These are phyloP conservation scores for Halcyon leucocephala DNA, from an alignment of 2,797 vertebrate species.

Conservation along the genomic window DNA sequence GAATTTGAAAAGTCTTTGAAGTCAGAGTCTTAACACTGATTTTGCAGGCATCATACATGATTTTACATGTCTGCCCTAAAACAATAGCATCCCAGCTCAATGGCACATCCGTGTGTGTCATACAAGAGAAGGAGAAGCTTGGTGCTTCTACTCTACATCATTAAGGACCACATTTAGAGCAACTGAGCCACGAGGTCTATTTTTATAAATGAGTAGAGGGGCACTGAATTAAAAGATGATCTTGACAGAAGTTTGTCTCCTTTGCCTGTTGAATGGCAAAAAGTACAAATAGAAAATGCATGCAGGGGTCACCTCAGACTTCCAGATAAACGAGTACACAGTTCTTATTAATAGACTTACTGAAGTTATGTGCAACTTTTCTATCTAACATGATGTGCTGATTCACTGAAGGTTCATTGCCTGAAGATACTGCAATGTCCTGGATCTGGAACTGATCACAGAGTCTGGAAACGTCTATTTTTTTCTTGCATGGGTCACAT, in stretches of 20 bases:
- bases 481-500: slow-evolving; percentile 57
- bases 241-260: background rate
- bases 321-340: background rate
- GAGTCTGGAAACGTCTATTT: slow-evolving; percentile 75
- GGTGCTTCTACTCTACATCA: background rate
- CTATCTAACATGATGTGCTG: slow-evolving; percentile 81
- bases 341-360: slow-evolving; percentile 69
- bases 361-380: slow-evolving; percentile 85
- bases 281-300: background rate
- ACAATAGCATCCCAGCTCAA: background rate
- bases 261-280: background rate
- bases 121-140: background rate
- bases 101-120: background rate
- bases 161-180: background rate
- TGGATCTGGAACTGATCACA: slow-evolving; percentile 77
- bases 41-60: rapidly evolving
- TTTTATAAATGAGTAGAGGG: background rate
- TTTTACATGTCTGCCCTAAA: background rate
- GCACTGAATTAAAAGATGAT: background rate
- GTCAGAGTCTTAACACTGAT: background rate
- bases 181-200: background rate
- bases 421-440: slow-evolving; percentile 9
- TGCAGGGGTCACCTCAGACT: background rate
- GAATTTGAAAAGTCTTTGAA: background rate
- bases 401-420: slow-evolving; percentile 37